Conservation (phyloP, 92 coral and sea anemone species). For the Siderastrea radians region DNA sequence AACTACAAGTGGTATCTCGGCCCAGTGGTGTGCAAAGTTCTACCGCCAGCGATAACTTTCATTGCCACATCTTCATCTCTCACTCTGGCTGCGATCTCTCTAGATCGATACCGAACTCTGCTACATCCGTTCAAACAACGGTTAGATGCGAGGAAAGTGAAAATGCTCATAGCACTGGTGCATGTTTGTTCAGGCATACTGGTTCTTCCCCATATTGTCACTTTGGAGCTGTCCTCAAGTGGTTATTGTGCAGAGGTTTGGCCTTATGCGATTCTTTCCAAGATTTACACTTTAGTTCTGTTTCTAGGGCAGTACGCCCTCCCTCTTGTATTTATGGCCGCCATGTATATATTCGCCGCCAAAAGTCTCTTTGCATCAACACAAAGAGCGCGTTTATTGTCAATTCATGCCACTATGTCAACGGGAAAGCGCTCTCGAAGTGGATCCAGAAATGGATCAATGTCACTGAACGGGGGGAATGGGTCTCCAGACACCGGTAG, state of each 20-base stretch:
- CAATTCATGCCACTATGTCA: not conserved
- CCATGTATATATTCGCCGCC: conserved; percentile 71
- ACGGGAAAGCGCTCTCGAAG: not conserved
- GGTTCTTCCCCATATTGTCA: conserved; percentile 49
- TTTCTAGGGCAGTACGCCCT: conserved; percentile 72
- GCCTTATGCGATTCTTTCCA: conserved; percentile 62
- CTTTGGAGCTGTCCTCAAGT: conserved; percentile 27
- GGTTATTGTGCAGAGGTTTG: conserved; percentile 75
- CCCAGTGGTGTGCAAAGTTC: conserved; percentile 41
- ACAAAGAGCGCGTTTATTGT: conserved; percentile 17
- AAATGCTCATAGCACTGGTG: conserved; percentile 33
- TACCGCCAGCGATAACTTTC: conserved; percentile 60
- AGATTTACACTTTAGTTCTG: conserved; percentile 75
- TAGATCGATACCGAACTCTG: conserved; percentile 75
- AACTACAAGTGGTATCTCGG: conserved; percentile 57
- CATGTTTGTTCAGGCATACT: conserved; percentile 47
- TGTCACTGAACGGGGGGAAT: not conserved
- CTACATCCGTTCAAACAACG: conserved; percentile 78
- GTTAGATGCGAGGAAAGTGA: conserved; percentile 38
- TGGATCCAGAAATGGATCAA: conserved; percentile 13
- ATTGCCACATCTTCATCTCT: conserved; percentile 63
- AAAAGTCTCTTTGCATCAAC: conserved; percentile 46
- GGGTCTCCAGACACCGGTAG: not conserved
- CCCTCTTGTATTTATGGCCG: conserved; percentile 74
- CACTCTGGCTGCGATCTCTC: conserved; percentile 72